phyloP scores from a whole-genome alignment of 2,797 vertebrate species.

The Sebastes alutus region DNA sequence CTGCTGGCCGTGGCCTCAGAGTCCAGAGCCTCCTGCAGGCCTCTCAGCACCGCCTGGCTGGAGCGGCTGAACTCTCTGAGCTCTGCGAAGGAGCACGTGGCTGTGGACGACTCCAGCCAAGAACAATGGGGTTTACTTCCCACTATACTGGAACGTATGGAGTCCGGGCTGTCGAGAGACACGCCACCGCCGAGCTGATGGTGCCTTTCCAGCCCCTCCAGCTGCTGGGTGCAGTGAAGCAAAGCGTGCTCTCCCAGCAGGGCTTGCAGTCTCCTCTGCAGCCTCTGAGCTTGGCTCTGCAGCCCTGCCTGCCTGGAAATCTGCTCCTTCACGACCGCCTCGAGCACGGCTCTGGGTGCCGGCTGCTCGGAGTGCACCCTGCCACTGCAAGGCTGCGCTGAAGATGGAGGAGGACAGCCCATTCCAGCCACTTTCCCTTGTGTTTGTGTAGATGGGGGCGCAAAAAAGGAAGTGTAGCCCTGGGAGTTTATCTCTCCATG shows the following conservation, averaged over 20 bases:
- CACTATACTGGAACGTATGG: neutral
- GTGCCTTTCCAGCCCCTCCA: conserved; percentile 84
- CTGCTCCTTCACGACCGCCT: conserved; percentile 79
- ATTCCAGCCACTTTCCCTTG: conserved; percentile 22
- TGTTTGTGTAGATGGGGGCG: conserved; percentile 69
- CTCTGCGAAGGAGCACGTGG: conserved; percentile 67
- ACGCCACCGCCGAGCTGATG: conserved; percentile 40
- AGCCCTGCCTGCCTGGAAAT: conserved; percentile 85
- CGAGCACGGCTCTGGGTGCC: conserved; percentile 44
- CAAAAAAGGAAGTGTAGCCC: conserved; percentile 40
- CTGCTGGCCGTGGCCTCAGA: conserved; percentile 94
- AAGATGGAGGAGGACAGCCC: neutral
- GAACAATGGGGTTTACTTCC: conserved; percentile 28
- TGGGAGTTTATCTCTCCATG: conserved; percentile 16
- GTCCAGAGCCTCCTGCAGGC: conserved; percentile 87
- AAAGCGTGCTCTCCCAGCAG: conserved; percentile 86
- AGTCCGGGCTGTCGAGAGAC: conserved; percentile 33
- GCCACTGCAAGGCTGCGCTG: neutral
- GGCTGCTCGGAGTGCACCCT: conserved; percentile 23
- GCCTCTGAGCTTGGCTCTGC: conserved; percentile 79
- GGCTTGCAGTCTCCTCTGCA: conserved; percentile 86
- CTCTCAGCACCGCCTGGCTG: conserved; percentile 80
- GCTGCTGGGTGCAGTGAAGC: conserved; percentile 86
- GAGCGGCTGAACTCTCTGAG: conserved; percentile 82
- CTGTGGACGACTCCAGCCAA: conserved; percentile 41